Evolutionary conservation across 2,888 invertebrate genomes (phyloP).

Genomic region (Chorisops tibialis): DNA sequence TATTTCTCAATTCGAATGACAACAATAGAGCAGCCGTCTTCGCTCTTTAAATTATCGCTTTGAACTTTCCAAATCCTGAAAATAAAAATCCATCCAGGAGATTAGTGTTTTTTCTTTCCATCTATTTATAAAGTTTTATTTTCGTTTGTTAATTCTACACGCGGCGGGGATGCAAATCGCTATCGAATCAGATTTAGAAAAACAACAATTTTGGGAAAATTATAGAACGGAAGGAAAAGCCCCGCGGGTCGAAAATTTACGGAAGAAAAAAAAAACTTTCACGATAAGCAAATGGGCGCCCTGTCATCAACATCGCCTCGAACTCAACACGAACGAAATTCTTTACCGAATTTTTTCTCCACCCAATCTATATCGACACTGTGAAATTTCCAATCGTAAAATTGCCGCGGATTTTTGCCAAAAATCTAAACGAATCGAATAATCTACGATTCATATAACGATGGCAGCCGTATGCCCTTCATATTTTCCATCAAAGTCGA

Average conservation of each 20-base stretch:
- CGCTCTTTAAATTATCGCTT: neutral
- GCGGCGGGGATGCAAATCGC: neutral
- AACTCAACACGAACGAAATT: neutral
- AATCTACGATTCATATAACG: too few species aligned
- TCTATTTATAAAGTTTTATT: conserved; percentile 9
- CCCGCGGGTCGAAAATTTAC: too few species aligned
- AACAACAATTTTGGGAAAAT: too few species aligned
- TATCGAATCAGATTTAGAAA: neutral
- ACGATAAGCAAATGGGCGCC: conserved; percentile 20
- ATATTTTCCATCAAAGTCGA: conserved; percentile 11
- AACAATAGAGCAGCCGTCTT: neutral
- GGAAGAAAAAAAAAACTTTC: too few species aligned
- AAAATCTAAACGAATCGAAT: too few species aligned
- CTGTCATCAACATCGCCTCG: conserved; percentile 4
- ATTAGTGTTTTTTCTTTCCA: conserved; percentile 7
- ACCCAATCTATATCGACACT: too few species aligned
- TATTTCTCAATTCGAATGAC: neutral
- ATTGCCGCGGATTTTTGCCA: too few species aligned
- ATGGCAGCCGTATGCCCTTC: neutral
- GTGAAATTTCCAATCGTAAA: too few species aligned
- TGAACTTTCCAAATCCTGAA: conserved; percentile 2
- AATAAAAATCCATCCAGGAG: conserved; percentile 20
- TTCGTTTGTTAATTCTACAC: neutral
- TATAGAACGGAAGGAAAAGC: too few species aligned
- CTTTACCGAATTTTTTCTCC: neutral